phyloP scores from a whole-genome alignment of 2,113 vertebrate genomes.

The Notothenia coriiceps region DNA sequence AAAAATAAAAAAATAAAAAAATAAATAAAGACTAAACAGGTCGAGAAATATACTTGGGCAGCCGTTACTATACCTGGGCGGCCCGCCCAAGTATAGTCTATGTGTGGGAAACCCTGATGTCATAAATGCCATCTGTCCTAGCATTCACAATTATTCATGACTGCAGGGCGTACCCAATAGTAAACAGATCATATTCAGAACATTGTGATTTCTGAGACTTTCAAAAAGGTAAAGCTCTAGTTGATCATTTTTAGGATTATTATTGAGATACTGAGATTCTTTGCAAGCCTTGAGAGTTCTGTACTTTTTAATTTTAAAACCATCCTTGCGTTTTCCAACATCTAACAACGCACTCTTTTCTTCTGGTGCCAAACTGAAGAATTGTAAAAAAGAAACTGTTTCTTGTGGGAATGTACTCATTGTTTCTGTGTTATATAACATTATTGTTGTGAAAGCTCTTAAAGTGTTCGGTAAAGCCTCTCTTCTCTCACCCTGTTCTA shows the following conservation, averaged over 20 bases:
- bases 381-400: neutral
- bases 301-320: neutral
- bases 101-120: neutral
- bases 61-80: too few relatives aligned
- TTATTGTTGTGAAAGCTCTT: neutral
- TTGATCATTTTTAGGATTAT: neutral
- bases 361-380: neutral
- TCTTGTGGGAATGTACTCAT: neutral
- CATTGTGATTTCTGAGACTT: neutral
- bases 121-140: neutral
- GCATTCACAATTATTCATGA: neutral
- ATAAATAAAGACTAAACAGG: too few relatives aligned
- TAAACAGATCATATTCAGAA: neutral
- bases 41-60: too few relatives aligned
- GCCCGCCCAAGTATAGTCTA: too few relatives aligned
- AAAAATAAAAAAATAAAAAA: too few relatives aligned
- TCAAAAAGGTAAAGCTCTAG: neutral
- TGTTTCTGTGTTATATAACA: slow-evolving; percentile 9
- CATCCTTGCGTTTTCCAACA: neutral
- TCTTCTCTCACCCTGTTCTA: neutral
- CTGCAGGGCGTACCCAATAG: neutral
- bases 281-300: neutral
- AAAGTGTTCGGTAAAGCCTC: slow-evolving; percentile 1
- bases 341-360: neutral
- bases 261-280: too few relatives aligned